phyloP scores from a whole-genome alignment of 2,888 invertebrate species.

The Cantharis lateralis region DNA sequence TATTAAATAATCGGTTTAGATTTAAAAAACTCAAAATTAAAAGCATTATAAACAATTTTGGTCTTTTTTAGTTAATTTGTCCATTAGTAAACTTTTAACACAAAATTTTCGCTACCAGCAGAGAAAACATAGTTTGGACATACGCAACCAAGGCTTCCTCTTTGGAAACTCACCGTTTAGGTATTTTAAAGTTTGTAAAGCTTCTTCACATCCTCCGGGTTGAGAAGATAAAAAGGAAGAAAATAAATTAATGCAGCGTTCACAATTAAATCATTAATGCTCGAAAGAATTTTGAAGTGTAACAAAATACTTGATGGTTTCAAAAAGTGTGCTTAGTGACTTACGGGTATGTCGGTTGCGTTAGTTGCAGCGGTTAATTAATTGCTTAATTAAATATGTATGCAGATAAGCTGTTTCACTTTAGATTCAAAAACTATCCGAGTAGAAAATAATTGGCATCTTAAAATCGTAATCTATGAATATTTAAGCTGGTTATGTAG shows the following conservation, averaged over 20 bases:
- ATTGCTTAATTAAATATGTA: slow-evolving; percentile 8
- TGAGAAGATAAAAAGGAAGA: background rate
- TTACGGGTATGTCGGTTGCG: background rate
- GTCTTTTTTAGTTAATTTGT: background rate
- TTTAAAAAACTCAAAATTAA: background rate
- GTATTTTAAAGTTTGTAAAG: background rate
- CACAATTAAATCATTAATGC: background rate
- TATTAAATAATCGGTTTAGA: background rate
- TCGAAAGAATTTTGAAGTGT: background rate
- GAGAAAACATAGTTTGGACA: background rate
- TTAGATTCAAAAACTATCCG: background rate
- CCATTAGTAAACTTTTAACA: background rate
- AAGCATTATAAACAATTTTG: background rate
- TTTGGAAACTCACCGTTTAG: background rate
- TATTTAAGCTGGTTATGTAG: background rate
- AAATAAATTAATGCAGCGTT: background rate
- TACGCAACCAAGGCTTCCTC: background rate
- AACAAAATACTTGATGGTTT: slow-evolving; percentile 1
- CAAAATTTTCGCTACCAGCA: background rate
- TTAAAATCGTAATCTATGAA: background rate
- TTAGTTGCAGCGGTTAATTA: slow-evolving; percentile 1
- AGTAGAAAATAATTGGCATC: background rate
- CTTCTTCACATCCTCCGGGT: background rate
- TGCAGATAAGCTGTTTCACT: background rate
- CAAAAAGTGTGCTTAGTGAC: slow-evolving; percentile 6